Conservation (phyloP, 2,113 vertebrate genomes). For the Heteronetta atricapilla region DNA sequence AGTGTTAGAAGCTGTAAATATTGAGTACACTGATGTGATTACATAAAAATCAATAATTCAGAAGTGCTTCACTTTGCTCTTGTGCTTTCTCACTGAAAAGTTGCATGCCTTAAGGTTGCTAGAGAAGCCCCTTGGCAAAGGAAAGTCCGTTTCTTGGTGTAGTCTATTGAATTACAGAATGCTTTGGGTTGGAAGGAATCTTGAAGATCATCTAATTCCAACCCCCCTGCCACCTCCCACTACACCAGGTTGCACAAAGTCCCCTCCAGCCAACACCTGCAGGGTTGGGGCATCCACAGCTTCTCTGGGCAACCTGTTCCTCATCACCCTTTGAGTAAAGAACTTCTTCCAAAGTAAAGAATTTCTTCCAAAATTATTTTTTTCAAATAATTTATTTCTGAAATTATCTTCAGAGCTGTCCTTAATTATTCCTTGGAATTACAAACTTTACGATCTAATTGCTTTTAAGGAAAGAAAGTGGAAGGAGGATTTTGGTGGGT, state of each 20-base stretch:
- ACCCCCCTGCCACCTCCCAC: too few species aligned
- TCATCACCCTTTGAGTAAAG: too few species aligned
- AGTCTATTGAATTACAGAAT: background rate
- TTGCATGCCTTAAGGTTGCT: background rate
- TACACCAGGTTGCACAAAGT: too few species aligned
- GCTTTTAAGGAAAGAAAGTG: background rate
- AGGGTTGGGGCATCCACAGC: too few species aligned
- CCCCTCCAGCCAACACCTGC: too few species aligned
- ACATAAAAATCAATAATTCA: slow-evolving; percentile 34
- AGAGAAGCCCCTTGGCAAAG: background rate
- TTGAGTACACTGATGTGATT: slow-evolving; percentile 6
- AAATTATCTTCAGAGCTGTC: background rate
- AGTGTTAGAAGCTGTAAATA: background rate
- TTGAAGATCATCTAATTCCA: too few species aligned
- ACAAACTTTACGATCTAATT: background rate
- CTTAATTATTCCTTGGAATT: slow-evolving; percentile 2
- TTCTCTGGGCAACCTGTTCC: too few species aligned
- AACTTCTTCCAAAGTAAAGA: too few species aligned
- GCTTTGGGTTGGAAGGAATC: too few species aligned
- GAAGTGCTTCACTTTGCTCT: slow-evolving; percentile 5
- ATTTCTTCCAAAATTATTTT: too few species aligned
- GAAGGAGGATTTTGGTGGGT: background rate
- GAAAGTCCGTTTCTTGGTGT: background rate
- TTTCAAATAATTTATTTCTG: too few species aligned
- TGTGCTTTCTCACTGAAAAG: background rate